Conservation (phyloP, 2,888 invertebrate genomes). For the Megalurothrips usitatus region DNA sequence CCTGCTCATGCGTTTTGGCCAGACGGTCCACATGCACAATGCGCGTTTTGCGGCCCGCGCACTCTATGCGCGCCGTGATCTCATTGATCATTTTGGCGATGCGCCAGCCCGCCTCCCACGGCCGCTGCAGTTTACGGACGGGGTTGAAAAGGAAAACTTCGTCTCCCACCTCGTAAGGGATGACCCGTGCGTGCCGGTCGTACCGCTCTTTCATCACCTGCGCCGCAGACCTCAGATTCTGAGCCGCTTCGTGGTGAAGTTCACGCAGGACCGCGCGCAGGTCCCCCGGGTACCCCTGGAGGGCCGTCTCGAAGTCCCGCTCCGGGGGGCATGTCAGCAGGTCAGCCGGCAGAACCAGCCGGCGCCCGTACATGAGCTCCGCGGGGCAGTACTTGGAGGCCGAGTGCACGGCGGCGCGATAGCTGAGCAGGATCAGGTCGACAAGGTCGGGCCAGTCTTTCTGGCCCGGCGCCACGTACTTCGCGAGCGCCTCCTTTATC, state of each 20-base stretch:
- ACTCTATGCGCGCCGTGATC: neutral
- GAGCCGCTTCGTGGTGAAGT: neutral
- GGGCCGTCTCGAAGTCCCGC: neutral
- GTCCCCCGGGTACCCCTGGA: neutral
- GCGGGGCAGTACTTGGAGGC: neutral
- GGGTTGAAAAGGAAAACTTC: neutral
- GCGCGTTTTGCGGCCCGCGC: neutral
- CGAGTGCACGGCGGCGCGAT: neutral
- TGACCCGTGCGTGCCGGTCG: neutral
- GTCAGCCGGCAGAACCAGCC: neutral
- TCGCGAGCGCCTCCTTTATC: neutral
- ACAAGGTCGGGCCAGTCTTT: neutral
- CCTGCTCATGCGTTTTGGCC: neutral
- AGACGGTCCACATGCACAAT: neutral
- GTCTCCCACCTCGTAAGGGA: neutral
- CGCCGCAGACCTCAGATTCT: neutral
- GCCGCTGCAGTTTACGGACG: neutral
- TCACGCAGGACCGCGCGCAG: neutral
- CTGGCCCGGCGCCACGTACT: neutral
- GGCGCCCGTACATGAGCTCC: neutral
- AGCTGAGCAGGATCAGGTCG: neutral
- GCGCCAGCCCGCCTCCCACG: neutral
- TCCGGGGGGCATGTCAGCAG: neutral
- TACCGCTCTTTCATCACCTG: neutral
- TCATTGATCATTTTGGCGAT: neutral